Conservation (phyloP, 2,113 vertebrate genomes). For the Narcine bancroftii region DNA sequence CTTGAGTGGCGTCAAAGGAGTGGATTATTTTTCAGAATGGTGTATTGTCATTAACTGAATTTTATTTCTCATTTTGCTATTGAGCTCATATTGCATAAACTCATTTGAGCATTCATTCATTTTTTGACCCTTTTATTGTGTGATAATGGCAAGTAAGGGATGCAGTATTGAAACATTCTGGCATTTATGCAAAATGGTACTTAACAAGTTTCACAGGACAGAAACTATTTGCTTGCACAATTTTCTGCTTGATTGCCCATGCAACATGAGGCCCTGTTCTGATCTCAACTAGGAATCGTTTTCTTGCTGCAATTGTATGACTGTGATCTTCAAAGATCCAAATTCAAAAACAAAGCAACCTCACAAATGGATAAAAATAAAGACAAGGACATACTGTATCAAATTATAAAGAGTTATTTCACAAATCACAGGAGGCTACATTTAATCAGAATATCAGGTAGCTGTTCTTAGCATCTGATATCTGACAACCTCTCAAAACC, state of each 20-base stretch:
- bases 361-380: background rate
- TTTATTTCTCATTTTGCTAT: background rate
- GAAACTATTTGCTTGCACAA: background rate
- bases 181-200: background rate
- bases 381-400: background rate
- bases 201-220: background rate
- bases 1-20: background rate
- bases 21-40: slow-evolving; percentile 2
- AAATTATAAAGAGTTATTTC: background rate
- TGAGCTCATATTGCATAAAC: background rate
- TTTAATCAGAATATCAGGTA: background rate
- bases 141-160: background rate
- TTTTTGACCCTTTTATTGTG: background rate
- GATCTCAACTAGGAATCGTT: background rate
- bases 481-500: background rate
- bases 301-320: background rate
- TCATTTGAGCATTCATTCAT: background rate
- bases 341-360: background rate
- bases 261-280: background rate
- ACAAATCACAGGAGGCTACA: background rate
- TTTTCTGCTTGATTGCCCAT: background rate
- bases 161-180: background rate
- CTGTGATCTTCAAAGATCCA: no score
- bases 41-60: background rate
- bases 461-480: background rate